These are phyloP conservation scores for Sylvilagus bachmani DNA, from an alignment of 2,113 vertebrate species.

Conservation along the genomic window DNA sequence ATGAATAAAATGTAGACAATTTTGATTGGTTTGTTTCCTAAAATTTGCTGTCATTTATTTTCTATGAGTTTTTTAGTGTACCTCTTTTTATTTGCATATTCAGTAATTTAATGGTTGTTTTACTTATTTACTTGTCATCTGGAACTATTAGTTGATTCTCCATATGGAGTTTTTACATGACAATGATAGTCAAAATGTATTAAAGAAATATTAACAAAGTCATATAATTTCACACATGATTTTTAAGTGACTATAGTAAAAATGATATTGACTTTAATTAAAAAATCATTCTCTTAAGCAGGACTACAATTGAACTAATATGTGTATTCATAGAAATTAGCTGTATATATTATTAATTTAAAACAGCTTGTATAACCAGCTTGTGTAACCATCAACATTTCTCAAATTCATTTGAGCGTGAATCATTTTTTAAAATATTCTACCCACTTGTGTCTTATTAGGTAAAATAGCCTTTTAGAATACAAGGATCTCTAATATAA, in stretches of 20 bases:
- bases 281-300: neutral
- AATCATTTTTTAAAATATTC: neutral
- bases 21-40: neutral
- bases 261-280: neutral
- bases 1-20: neutral
- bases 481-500: neutral
- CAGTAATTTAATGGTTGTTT: neutral
- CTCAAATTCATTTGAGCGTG: neutral
- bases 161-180: neutral
- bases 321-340: neutral
- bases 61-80: neutral
- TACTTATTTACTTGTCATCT: neutral
- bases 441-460: neutral
- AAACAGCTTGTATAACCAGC: neutral
- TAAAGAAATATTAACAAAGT: conserved; percentile 3
- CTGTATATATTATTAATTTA: neutral
- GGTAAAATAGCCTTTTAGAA: neutral
- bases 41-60: neutral
- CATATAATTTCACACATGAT: neutral
- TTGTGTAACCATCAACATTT: neutral
- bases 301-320: neutral
- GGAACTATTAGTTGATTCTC: neutral
- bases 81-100: neutral
- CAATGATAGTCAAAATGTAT: neutral
- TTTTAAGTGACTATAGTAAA: neutral